Evolutionary conservation across 35 echinoderm and acorn worm species (phyloP).

Genomic region (Nesometra sesokonis): DNA sequence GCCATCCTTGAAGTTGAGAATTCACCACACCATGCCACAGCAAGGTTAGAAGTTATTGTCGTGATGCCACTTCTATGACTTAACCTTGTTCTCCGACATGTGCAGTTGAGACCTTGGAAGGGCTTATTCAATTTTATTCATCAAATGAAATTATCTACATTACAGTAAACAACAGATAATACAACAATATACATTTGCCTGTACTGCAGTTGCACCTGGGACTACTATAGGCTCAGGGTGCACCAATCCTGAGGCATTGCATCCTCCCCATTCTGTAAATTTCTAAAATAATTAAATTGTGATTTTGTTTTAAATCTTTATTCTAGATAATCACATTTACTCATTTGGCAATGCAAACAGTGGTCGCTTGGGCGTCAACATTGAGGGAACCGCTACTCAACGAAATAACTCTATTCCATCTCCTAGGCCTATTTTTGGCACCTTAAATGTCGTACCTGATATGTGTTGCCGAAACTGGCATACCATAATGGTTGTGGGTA

Average conservation of each 20-base stretch:
- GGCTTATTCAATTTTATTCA: no score
- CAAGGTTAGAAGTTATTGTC: no score
- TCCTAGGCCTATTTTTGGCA: conserved; percentile 83
- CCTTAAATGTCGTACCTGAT: conserved; percentile 78
- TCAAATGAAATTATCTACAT: no score
- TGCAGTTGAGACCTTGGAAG: no score
- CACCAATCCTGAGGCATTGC: background rate
- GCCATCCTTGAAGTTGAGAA: no score
- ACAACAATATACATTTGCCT: no score
- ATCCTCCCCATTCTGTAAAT: background rate
- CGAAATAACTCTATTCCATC: conserved; percentile 48
- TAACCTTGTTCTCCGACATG: no score
- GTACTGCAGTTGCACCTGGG: background rate
- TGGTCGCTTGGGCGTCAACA: conserved; percentile 55
- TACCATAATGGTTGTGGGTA: conserved; percentile 75
- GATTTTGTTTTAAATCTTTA: background rate
- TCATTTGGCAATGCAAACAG: conserved; percentile 82
- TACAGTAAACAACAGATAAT: no score
- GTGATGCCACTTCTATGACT: no score
- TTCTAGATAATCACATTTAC: conserved; percentile 83
- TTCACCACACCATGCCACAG: no score
- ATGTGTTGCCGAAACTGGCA: conserved; percentile 82
- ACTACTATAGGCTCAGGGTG: background rate
- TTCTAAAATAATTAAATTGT: background rate
- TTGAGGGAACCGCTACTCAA: conserved; percentile 12